Evolutionary conservation across 2,797 vertebrate genomes (phyloP).

Genomic region (Karalla daura): DNA sequence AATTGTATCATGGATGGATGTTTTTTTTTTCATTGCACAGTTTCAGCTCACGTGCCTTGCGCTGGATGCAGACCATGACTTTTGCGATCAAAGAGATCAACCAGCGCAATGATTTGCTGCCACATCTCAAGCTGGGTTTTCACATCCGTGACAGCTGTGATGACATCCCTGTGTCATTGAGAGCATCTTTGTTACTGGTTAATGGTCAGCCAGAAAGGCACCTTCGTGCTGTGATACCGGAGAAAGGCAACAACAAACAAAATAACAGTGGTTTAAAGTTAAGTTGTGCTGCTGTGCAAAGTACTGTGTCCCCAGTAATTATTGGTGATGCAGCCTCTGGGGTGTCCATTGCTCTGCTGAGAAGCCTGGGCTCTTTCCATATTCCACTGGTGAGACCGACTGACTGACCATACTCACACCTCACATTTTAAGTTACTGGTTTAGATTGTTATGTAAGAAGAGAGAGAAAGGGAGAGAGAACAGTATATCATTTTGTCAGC

Average conservation of each 20-base stretch:
- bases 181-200: conserved; percentile 68
- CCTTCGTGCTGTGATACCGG: background rate
- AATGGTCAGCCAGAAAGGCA: conserved; percentile 70
- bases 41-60: conserved; percentile 75
- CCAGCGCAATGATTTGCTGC: conserved; percentile 69
- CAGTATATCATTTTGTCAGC: no score
- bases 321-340: conserved; percentile 80
- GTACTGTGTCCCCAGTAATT: conserved; percentile 68
- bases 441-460: no score
- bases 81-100: conserved; percentile 82
- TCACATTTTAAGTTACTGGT: no score
- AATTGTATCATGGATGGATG: no score
- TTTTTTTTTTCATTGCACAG: no score
- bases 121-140: conserved; percentile 75
- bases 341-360: conserved; percentile 75
- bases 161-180: conserved; percentile 72
- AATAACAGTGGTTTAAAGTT: background rate
- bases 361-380: conserved; percentile 76
- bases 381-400: conserved; percentile 73
- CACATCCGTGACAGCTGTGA: conserved; percentile 79
- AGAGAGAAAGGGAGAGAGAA: no score
- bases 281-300: conserved; percentile 52
- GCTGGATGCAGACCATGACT: conserved; percentile 81
- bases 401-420: no score
- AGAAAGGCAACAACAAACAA: background rate